phyloP scores from a whole-genome alignment of 2,888 invertebrate genomes.

The Aelia acuminata region DNA sequence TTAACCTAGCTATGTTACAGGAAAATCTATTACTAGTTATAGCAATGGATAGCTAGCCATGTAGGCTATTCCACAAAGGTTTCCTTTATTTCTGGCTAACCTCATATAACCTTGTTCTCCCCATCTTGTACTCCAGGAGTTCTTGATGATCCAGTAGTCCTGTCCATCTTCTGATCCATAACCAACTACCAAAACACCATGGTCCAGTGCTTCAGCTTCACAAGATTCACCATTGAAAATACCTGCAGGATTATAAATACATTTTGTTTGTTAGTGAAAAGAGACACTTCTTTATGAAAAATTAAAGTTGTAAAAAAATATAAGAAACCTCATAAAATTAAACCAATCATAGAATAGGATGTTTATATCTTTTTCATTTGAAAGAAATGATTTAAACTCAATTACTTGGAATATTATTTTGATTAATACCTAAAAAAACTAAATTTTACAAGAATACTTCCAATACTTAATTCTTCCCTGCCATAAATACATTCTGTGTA shows the following conservation, averaged over 20 bases:
- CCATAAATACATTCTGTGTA: no score
- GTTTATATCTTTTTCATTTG: no score
- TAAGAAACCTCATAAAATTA: no score
- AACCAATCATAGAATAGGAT: no score
- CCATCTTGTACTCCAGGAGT: constrained; percentile 49
- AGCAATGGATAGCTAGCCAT: constrained; percentile 30
- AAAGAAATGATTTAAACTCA: no score
- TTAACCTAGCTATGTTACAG: not conserved
- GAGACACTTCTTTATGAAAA: not conserved
- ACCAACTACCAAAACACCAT: constrained; percentile 52
- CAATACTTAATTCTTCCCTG: no score
- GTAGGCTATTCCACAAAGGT: not conserved
- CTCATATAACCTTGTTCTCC: constrained; percentile 26
- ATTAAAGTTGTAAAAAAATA: no score
- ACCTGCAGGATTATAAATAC: constrained; percentile 1
- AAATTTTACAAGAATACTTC: no score
- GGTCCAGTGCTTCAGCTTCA: constrained; percentile 30
- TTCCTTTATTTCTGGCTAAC: constrained; percentile 32
- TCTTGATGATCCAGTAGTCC: constrained; percentile 58
- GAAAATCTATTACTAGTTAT: not conserved
- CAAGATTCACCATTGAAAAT: not conserved
- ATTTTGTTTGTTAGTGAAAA: not conserved
- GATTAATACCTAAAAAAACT: no score
- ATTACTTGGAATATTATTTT: no score
- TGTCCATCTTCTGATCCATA: constrained; percentile 51